Evolutionary conservation across 2,113 vertebrate genomes (phyloP).

Genomic region (Regulus satrapa): DNA sequence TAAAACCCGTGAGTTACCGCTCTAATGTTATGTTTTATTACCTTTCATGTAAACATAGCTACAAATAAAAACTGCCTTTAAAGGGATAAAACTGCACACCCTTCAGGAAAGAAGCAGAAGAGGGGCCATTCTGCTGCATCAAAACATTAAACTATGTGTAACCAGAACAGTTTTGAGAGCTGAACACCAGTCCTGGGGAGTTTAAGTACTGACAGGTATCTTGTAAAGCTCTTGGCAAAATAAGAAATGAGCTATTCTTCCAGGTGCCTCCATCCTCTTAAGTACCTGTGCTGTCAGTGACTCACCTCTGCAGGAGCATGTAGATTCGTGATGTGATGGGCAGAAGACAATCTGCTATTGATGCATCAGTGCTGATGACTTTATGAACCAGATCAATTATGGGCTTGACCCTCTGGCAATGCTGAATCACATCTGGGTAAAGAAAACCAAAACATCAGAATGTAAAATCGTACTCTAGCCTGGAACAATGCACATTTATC

Average conservation of each 20-base stretch:
- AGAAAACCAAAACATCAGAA: background rate
- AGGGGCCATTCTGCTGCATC: background rate
- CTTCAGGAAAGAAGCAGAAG: background rate
- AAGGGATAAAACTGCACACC: background rate
- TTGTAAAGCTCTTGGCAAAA: background rate
- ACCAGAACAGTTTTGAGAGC: background rate
- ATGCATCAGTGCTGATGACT: constrained; percentile 92
- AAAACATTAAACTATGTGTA: background rate
- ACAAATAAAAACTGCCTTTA: background rate
- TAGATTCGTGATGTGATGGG: constrained; percentile 97
- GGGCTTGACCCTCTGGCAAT: constrained; percentile 91
- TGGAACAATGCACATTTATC: background rate
- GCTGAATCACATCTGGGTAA: constrained; percentile 86
- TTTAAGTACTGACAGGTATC: background rate
- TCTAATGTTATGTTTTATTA: background rate
- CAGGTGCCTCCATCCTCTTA: background rate
- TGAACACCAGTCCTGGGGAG: background rate
- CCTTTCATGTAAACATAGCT: background rate
- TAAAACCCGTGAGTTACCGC: background rate
- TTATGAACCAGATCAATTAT: constrained; percentile 95
- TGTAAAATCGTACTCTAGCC: background rate
- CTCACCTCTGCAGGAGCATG: constrained; percentile 93
- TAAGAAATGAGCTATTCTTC: background rate
- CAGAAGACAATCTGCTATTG: constrained; percentile 90
- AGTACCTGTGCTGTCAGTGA: background rate